Evolutionary conservation across 2,797 vertebrate species (phyloP), one percentile per base, ranked within the genome.

Genomic region (Tapirus indicus): DNA sequence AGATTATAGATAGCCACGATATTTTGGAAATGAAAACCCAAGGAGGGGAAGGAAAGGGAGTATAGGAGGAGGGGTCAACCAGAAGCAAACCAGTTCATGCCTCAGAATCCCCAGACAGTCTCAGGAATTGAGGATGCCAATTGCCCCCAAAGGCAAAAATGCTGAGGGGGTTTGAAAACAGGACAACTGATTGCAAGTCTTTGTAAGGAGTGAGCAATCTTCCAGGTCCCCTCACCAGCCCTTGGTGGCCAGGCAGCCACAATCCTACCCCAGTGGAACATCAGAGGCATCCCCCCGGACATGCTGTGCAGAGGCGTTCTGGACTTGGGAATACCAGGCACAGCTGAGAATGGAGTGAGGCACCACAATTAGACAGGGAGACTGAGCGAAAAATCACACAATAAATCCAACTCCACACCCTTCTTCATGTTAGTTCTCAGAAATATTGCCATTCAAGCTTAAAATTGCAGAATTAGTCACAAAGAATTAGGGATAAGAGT

Each of bases 21-120:
- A 49, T 75, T 95, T 92, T 90, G 80, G 75, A 80, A 75, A 87
- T 44, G 58, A 52, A 91, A 68, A 82, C 11, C 23, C 66, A 32
- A 66, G 13, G 29, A 14, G 27, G 9, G 11, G 29, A 38, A 20
- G 16, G 9, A 58, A 88, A 83, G 2, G 13, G 9, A 6, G 17
- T 12, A 13, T 0, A 3, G 16, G 9, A 79, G 32, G 41, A 44
- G 5, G 60, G 62, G 7, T 60, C 86, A 44, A 68, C 23, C 23
- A 88, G 62, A 83, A 87, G 29, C 74, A 92, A 75, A 90, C 38
- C 14, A 78, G 25, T 52, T 10, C 10, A 41, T 7, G 47, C 10
- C 44, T 83, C 8, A 11, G 56, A 84, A 62, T 69, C 85, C n/a
- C 66, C 71, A 77, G 71, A 10, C 60, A 74, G 60, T 29, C 18